phyloP scores from a whole-genome alignment of 2,888 invertebrate genomes.

The Muschampia plurimacula region DNA sequence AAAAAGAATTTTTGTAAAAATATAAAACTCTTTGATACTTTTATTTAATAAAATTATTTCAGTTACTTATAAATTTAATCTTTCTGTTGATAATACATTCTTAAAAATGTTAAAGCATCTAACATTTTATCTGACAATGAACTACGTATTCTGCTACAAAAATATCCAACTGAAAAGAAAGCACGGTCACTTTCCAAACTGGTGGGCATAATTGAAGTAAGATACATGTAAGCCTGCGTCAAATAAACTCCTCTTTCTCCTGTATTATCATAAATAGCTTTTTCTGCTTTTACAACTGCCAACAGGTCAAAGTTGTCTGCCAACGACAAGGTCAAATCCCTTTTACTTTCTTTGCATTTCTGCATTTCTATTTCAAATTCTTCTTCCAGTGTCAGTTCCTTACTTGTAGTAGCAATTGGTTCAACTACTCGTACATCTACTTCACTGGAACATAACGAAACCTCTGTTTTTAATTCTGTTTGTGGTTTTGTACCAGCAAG shows the following conservation, averaged over 20 bases:
- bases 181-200: not conserved
- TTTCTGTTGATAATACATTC: not conserved
- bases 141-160: not conserved
- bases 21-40: too few relatives aligned
- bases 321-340: not conserved
- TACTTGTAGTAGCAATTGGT: too few relatives aligned
- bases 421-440: too few relatives aligned
- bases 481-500: not conserved
- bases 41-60: too few relatives aligned
- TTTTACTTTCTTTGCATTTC: not conserved
- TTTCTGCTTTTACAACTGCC: not conserved
- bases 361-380: not conserved
- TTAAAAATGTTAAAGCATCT: not conserved
- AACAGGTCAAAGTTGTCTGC: not conserved
- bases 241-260: not conserved
- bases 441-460: too few relatives aligned
- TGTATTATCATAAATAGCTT: not conserved
- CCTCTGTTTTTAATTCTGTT: too few relatives aligned
- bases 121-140: not conserved
- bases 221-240: not conserved
- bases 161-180: not conserved
- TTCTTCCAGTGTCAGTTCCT: too few relatives aligned
- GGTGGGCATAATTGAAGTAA: not conserved
- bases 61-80: not conserved
- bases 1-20: too few relatives aligned